Conservation (phyloP, 2,113 vertebrate genomes). For the Crotalus horridus region DNA sequence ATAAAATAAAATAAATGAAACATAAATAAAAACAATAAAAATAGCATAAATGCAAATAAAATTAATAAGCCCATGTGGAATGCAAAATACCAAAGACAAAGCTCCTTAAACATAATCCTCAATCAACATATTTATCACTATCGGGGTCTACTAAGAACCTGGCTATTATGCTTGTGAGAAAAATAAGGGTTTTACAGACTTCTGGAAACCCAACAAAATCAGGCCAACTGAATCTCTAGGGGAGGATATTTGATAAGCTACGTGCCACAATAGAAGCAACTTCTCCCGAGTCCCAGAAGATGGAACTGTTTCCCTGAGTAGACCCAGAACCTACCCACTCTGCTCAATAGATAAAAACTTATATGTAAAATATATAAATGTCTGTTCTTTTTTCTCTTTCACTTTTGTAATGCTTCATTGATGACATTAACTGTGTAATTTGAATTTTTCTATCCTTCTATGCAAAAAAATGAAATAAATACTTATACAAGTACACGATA, state of each 20-base stretch:
- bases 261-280: not conserved
- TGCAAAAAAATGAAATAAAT: not conserved
- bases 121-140: not conserved
- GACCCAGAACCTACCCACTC: not conserved
- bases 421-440: not conserved
- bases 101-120: not conserved
- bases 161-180: not conserved
- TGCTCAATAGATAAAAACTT: not conserved
- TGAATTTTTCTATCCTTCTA: not conserved
- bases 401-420: not conserved
- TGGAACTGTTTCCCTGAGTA: not conserved
- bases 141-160: not conserved
- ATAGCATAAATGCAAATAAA: not conserved
- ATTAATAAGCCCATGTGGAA: not conserved
- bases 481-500: not conserved
- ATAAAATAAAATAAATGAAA: not conserved
- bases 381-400: not conserved
- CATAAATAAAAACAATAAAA: not conserved
- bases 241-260: not conserved
- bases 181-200: not conserved
- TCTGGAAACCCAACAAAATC: not conserved
- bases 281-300: not conserved
- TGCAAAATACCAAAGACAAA: not conserved
- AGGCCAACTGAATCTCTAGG: not conserved
- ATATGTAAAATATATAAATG: not conserved